Evolutionary conservation across 2,888 invertebrate species (phyloP).

Genomic region (Chloroclystis v-ata): DNA sequence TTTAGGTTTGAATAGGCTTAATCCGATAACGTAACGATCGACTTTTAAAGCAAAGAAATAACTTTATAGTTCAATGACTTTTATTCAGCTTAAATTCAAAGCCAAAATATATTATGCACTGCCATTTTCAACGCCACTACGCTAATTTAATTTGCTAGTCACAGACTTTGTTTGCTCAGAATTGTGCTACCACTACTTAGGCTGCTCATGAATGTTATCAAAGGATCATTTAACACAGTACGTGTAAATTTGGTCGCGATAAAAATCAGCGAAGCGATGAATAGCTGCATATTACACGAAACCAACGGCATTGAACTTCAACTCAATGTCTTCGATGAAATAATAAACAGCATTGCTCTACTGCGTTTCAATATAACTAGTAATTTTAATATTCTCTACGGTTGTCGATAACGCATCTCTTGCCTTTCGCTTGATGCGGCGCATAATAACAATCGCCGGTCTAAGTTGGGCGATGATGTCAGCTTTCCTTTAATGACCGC

Average conservation of each 20-base stretch:
- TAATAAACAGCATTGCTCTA: conserved; percentile 42
- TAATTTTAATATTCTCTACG: conserved; percentile 58
- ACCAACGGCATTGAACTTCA: conserved; percentile 68
- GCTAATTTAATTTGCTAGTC: conserved; percentile 23
- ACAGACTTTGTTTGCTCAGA: conserved; percentile 25
- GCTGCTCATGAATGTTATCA: conserved; percentile 35
- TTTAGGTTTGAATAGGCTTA: too few relatives aligned
- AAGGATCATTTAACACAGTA: conserved; percentile 59
- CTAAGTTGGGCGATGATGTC: conserved; percentile 74
- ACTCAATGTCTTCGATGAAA: conserved; percentile 44
- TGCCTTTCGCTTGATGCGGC: conserved; percentile 53
- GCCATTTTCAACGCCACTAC: conserved; percentile 5
- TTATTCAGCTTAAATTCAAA: background rate
- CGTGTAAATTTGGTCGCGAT: conserved; percentile 57
- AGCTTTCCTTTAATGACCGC: conserved; percentile 63
- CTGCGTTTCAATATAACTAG: conserved; percentile 40
- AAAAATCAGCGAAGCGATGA: conserved; percentile 52
- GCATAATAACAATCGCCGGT: conserved; percentile 62
- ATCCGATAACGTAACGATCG: background rate
- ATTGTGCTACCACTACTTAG: conserved; percentile 25
- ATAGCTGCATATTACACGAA: conserved; percentile 53
- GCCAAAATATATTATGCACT: background rate
- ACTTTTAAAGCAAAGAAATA: background rate
- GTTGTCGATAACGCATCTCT: conserved; percentile 60
- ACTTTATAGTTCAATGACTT: background rate